Evolutionary conservation across 2,797 vertebrate species (phyloP), one percentile per base, ranked within the genome.

Genomic region (Melanotaenia maccullochi): DNA sequence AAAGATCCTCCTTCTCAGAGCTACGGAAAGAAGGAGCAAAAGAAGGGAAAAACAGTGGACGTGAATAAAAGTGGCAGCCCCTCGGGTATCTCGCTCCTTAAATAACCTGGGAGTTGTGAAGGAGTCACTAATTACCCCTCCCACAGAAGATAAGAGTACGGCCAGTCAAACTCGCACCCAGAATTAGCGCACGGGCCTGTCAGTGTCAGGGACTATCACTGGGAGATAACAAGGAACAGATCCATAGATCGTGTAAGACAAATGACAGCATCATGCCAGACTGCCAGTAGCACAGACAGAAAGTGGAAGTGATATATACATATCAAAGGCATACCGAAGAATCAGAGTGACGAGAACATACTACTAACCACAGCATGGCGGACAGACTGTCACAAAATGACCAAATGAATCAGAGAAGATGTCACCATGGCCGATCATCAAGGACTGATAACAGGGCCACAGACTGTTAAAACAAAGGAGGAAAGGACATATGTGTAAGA

Each of bases 51-150:
- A 88, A 83, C 78, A 83, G 82, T 55, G 71, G 89, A 92, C 59
- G 68, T 87, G 93, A 93, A 92, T 90, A 92, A 90, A 90, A 90
- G 89, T 90, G 92, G 89, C 89, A 90, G 85, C 80, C 85, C 90
- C 83, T 84, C 79, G 82, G 87, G 85, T 83, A 79, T 90, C 81
- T 84, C 68, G 89, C 88, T 93, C 89, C 88, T 81, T 88, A 92
- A 93, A 94, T 93, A 91, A 93, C 91, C 89, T 89, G 89, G 78
- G 81, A 92, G 86, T 83, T 85, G 90, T 89, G 87, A 91, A 88
- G 87, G 87, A 88, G 89, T 89, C 85, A 89, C 89, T 93, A 93
- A 93, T 93, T 92, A 90, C 88, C 88, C 87, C 85, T 83, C 87
- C 88, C 85, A 72, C 78, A 74, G 71, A 82, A 71, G 54, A 71